A percentile compares a stretch with the other conserved stretches of the same genome.
Evolutionary conservation across 2,797 vertebrate species (phyloP).

Genomic region (Vultur gryphus): DNA sequence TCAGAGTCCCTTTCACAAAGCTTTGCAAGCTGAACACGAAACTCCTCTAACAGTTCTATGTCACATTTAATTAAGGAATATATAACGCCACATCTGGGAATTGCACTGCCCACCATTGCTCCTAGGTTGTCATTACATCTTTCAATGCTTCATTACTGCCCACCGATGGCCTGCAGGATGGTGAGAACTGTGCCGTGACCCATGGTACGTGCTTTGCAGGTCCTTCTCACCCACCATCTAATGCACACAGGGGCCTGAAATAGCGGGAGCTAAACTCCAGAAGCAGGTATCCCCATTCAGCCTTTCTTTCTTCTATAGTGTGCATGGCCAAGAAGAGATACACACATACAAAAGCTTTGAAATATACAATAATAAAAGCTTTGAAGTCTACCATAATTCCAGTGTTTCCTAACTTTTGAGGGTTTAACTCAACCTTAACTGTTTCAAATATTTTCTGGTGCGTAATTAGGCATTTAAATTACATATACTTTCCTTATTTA

Average conservation of each 20-base stretch:
- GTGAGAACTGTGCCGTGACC: rapidly evolving
- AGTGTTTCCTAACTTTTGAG: not conserved
- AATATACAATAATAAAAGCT: not conserved
- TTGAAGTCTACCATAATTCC: not conserved
- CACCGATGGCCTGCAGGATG: not conserved
- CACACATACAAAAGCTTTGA: not conserved
- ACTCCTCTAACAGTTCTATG: not conserved
- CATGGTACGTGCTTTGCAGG: rapidly evolving
- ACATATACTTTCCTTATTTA: not conserved
- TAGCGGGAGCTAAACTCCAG: not conserved
- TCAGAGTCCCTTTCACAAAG: not conserved
- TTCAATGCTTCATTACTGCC: not conserved
- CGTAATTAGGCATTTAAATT: not conserved
- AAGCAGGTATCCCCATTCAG: not conserved
- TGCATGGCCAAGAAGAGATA: not conserved
- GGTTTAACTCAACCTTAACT: not conserved
- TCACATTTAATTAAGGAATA: not conserved
- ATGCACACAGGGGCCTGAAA: not conserved
- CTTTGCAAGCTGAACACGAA: not conserved
- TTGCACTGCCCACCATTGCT: not conserved
- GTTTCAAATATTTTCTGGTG: not conserved
- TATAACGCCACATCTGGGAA: not conserved
- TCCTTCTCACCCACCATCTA: not conserved
- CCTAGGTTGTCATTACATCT: not conserved
- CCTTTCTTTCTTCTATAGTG: not conserved